Conservation (phyloP, 2,888 invertebrate genomes). For the Acleris cristana region DNA sequence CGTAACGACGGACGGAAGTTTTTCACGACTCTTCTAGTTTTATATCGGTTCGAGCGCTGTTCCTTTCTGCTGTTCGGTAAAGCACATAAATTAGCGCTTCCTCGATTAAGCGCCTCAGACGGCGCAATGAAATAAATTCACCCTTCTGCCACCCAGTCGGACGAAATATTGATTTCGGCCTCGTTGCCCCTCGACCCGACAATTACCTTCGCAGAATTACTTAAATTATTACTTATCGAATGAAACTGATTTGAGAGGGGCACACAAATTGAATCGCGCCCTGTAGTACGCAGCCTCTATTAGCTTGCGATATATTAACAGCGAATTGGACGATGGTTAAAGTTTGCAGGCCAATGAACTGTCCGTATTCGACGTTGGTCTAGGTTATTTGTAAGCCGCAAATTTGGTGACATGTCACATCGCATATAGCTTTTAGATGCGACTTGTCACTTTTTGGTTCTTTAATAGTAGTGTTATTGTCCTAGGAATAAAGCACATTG, state of each 20-base stretch:
- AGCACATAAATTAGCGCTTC: slow-evolving; percentile 54
- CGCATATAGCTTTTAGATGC: too few species aligned
- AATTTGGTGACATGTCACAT: too few species aligned
- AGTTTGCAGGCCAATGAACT: too few species aligned
- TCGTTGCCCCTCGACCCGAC: slow-evolving; percentile 38
- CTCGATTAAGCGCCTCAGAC: slow-evolving; percentile 56
- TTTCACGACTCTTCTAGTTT: slow-evolving; percentile 38
- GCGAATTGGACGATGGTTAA: neutral
- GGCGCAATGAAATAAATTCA: slow-evolving; percentile 59
- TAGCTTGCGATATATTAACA: neutral
- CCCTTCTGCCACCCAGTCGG: slow-evolving; percentile 47
- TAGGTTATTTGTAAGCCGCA: too few species aligned
- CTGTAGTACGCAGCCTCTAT: neutral
- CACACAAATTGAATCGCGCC: slow-evolving; percentile 8
- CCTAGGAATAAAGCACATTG: too few species aligned
- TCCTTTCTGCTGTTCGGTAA: slow-evolving; percentile 26
- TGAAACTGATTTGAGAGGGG: slow-evolving; percentile 9
- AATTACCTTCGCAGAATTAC: slow-evolving; percentile 42
- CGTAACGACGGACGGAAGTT: slow-evolving; percentile 33
- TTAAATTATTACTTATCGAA: slow-evolving; percentile 32
- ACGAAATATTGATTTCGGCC: slow-evolving; percentile 50
- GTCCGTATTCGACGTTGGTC: too few species aligned
- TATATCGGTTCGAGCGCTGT: slow-evolving; percentile 33
- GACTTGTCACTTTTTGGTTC: too few species aligned
- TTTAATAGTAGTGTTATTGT: too few species aligned